Evolutionary conservation across 2,113 vertebrate species (phyloP).

Genomic region (Cricetomys ansorgei): DNA sequence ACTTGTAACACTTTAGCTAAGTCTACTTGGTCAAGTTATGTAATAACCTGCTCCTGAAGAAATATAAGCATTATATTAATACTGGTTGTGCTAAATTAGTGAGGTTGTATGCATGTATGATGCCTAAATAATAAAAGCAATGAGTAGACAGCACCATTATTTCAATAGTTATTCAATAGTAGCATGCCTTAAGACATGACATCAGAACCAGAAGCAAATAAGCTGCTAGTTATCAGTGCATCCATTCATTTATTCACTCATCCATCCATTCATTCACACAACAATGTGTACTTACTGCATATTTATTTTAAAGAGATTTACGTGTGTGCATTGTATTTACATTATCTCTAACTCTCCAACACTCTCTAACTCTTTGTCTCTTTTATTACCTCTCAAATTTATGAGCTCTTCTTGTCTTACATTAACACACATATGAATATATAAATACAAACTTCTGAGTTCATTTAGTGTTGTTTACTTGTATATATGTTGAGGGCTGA

Average conservation of each 20-base stretch:
- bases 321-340: neutral
- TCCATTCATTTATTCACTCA: slow-evolving; percentile 6
- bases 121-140: neutral
- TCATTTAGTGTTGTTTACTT: neutral
- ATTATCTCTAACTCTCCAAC: neutral
- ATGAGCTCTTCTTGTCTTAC: neutral
- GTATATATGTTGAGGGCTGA: neutral
- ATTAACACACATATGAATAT: neutral
- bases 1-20: neutral
- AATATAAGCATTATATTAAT: neutral
- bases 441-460: neutral
- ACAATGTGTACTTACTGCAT: neutral
- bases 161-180: neutral
- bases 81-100: neutral
- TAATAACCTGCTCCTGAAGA: neutral
- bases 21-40: neutral
- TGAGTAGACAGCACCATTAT: neutral
- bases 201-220: neutral
- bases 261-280: neutral
- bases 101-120: neutral
- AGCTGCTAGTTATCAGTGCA: neutral
- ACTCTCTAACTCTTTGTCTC: neutral
- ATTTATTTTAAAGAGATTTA: neutral
- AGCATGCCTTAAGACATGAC: neutral
- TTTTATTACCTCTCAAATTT: neutral